phyloP scores from a whole-genome alignment of 2,888 invertebrate species.

The Euzophera pinguis region DNA sequence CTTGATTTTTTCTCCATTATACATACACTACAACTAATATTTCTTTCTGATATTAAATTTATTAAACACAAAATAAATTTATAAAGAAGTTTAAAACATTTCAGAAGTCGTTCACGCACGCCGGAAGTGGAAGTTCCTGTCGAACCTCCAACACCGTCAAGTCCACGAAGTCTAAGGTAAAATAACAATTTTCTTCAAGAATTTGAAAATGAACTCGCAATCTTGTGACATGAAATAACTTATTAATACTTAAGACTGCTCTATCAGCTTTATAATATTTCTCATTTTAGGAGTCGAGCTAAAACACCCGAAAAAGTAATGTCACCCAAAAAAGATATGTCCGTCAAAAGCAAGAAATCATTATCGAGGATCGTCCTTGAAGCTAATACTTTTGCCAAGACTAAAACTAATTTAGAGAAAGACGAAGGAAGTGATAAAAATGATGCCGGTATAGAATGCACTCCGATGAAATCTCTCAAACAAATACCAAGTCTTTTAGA shows the following conservation, averaged over 20 bases:
- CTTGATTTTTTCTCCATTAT: no score
- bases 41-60: background rate
- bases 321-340: conserved; percentile 53
- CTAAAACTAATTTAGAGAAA: conserved; percentile 44
- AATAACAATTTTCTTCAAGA: background rate
- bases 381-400: conserved; percentile 65
- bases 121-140: conserved; percentile 48
- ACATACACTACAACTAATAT: no score
- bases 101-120: conserved; percentile 56
- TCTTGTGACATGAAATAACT: no score
- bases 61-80: background rate
- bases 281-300: conserved; percentile 51
- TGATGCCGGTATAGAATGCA: conserved; percentile 50
- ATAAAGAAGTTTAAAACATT: background rate
- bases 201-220: no score
- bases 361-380: conserved; percentile 65
- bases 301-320: conserved; percentile 69
- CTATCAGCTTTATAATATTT: background rate
- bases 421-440: conserved; percentile 35
- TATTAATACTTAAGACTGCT: no score
- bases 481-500: conserved; percentile 52
- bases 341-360: conserved; percentile 52
- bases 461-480: conserved; percentile 59
- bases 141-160: conserved; percentile 33
- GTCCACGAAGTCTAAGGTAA: conserved; percentile 46